These are phyloP conservation scores for Lepidurus couesii DNA, from an alignment of 1,140 invertebrate species.

Conservation along the genomic window DNA sequence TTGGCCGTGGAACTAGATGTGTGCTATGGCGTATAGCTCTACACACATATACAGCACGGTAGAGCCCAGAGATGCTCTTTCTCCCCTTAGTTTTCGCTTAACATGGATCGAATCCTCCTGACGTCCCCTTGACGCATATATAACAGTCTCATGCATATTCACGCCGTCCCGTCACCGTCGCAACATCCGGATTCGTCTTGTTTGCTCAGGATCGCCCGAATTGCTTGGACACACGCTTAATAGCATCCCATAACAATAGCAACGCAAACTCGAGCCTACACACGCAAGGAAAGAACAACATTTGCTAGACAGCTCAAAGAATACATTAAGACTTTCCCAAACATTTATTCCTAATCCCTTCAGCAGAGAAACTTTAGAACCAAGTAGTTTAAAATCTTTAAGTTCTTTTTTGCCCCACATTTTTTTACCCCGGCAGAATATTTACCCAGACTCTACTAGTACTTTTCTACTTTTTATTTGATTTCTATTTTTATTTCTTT, in stretches of 20 bases:
- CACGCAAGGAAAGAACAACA: background rate
- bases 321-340: constrained; percentile 12
- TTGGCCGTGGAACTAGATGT: background rate
- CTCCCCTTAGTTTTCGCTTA: constrained; percentile 21
- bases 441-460: background rate
- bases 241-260: constrained; percentile 15
- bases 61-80: background rate
- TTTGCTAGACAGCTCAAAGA: constrained; percentile 14
- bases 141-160: constrained; percentile 18
- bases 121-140: constrained; percentile 21
- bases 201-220: constrained; percentile 20
- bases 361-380: background rate
- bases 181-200: constrained; percentile 12
- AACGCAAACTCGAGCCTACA: background rate
- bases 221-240: constrained; percentile 21
- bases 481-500: background rate
- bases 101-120: constrained; percentile 17
- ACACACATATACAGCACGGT: no score
- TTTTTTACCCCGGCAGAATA: background rate
- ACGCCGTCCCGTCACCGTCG: constrained; percentile 11
- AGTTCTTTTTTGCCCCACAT: background rate
- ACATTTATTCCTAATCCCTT: background rate
- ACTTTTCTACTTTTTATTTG: background rate
- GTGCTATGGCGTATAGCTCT: background rate
- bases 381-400: background rate